These are phyloP conservation scores for Isichthys henryi DNA, from an alignment of 2,113 vertebrate species.

Conservation along the genomic window DNA sequence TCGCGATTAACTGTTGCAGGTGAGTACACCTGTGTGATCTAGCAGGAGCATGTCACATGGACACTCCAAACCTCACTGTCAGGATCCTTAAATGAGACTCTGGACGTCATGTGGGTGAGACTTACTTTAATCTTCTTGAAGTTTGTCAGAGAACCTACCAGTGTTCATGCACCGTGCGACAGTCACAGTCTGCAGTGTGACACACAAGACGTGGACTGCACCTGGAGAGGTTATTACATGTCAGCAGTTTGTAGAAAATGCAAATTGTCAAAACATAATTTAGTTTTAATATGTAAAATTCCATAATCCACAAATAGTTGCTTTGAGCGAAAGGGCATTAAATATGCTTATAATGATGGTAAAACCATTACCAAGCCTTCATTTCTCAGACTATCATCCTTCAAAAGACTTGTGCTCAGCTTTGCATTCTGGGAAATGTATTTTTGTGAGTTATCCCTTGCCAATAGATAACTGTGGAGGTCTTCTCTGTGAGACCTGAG, in stretches of 20 bases:
- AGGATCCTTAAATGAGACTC: not conserved
- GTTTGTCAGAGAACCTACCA: not conserved
- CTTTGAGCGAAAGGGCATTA: not conserved
- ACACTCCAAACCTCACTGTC: not conserved
- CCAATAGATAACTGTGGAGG: not conserved
- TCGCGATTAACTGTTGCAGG: slow-evolving; percentile 82
- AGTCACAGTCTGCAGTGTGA: not conserved
- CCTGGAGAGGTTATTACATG: not conserved
- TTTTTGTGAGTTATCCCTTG: slow-evolving; percentile 40
- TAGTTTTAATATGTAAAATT: not conserved
- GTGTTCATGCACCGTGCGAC: not conserved
- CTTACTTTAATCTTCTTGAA: not conserved
- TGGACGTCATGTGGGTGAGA: not conserved
- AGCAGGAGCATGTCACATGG: not conserved
- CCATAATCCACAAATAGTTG: not conserved
- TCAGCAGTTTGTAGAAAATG: not conserved
- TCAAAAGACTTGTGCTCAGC: slow-evolving; percentile 29
- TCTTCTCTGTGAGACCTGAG: slow-evolving; percentile 62
- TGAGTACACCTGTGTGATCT: slow-evolving; percentile 59
- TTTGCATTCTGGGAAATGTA: slow-evolving; percentile 54
- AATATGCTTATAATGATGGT: not conserved
- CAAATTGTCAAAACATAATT: not conserved
- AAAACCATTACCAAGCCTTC: not conserved
- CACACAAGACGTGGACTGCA: not conserved
- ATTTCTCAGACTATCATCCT: not conserved